Percentiles rank a stretch among this genome's conserved stretches.
Evolutionary conservation across 2,888 invertebrate species (phyloP).

Genomic region (Hymenopus coronatus): DNA sequence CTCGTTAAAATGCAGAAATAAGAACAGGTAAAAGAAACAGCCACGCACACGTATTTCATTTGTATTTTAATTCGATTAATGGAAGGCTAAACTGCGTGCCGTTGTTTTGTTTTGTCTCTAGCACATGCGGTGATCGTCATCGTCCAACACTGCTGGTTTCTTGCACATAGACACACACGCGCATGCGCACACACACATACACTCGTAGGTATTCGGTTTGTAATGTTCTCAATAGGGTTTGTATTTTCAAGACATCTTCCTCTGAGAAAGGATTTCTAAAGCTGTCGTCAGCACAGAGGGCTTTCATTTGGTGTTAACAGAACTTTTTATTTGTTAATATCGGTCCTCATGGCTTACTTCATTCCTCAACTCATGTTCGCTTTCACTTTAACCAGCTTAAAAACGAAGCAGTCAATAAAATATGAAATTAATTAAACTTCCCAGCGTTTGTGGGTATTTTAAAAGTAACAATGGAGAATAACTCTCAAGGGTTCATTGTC

Average conservation of each 20-base stretch:
- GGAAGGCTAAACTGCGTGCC: slow-evolving; percentile 5
- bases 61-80: slow-evolving; percentile 6
- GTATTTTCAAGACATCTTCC: not conserved
- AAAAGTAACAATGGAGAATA: not conserved
- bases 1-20: not conserved
- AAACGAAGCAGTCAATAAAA: not conserved
- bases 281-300: not conserved
- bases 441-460: not conserved
- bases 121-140: slow-evolving; percentile 19
- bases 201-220: not conserved
- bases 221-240: no score
- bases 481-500: no score
- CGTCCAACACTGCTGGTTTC: not conserved
- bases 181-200: not conserved
- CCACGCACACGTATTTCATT: not conserved
- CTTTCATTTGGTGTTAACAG: not conserved
- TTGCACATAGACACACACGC: not conserved
- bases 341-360: no score
- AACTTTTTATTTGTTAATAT: not conserved
- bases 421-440: not conserved
- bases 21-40: not conserved
- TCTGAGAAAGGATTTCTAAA: not conserved
- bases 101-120: not conserved
- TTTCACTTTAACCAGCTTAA: not conserved
- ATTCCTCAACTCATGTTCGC: no score